These are phyloP conservation scores for Semnornis frantzii DNA, from an alignment of 2,113 vertebrate species.

Conservation along the genomic window DNA sequence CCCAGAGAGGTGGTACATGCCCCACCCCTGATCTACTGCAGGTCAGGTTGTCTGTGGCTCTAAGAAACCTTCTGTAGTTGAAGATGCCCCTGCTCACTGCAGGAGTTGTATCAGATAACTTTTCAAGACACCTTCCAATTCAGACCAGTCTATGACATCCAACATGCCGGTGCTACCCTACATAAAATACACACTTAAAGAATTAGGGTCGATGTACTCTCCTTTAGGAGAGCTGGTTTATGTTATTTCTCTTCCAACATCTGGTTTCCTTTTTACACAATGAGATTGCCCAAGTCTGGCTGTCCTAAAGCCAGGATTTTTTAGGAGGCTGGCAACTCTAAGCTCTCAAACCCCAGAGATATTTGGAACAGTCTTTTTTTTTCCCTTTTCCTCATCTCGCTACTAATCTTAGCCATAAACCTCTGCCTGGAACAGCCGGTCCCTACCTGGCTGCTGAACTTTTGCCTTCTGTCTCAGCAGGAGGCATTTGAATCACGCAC, in stretches of 20 bases:
- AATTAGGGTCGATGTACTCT: not conserved
- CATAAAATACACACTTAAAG: not conserved
- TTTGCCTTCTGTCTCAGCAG: not conserved
- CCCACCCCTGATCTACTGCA: too few relatives aligned
- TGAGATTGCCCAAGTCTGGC: slow-evolving; percentile 38
- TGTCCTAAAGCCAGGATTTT: not conserved
- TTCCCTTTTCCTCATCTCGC: not conserved
- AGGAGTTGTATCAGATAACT: too few relatives aligned
- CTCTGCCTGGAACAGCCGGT: not conserved
- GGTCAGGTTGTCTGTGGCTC: too few relatives aligned
- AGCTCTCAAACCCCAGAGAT: not conserved
- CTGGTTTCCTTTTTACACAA: slow-evolving; percentile 33
- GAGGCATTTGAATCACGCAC: not conserved
- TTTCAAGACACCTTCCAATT: too few relatives aligned
- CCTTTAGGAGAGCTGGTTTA: not conserved
- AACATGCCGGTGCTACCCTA: not conserved
- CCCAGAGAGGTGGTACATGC: too few relatives aligned
- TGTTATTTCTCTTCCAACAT: not conserved
- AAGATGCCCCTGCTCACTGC: too few relatives aligned
- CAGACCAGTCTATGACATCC: not conserved
- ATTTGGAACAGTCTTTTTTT: not conserved
- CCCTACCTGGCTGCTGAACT: slow-evolving; percentile 26
- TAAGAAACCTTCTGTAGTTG: too few relatives aligned
- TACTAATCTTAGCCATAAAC: not conserved
- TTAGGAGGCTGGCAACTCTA: not conserved